Base-by-base conservation (phyloP, 2,888 invertebrate genomes). In the Drosophila meridionalis region DNA sequence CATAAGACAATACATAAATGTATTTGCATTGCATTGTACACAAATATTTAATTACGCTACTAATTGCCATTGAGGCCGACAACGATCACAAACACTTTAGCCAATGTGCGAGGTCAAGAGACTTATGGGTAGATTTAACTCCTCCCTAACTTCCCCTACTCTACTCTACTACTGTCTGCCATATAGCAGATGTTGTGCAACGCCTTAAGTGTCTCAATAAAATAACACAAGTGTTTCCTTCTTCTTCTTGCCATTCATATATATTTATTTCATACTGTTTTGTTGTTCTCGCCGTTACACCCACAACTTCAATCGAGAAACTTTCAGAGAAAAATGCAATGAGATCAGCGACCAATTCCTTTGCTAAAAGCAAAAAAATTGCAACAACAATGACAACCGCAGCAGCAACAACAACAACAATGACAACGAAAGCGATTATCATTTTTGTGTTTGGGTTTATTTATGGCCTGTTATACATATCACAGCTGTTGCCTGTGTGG, bases 1-100 rank as follows among this genome's bases (percentile, higher is more conserved):
- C 64, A 43, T 43, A 30, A 71, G 40, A 50, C 55, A 78, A 74
- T 65, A 68, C 34, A 56, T n/a, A 58, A 52, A 48, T 68, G 42
- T 48, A 65, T 69, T 61, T 66, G 48, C 58, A 63, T 70, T 40
- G 61, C 58, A 56, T 48, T 55, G 66, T 83, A 82, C 77, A 77
- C 73, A 87, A 81, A 81, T 89, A 87, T 82, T 89, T 87, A 87
- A 87, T 89, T 89, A 87, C 73, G 83, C 83, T 82, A 85, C 87
- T 87, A 87, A 87, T 87, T 87, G 86, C 78, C 87, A 80, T 65
- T 64, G 78, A 67, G 59, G 76, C 64, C 64, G 69, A 60, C 65
- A 65, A 76, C 55, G 69, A 69, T 36, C 67, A 65, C 68, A 67
- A 58, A 70, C 45, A 73, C 45, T 48, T 68, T 53, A 62, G 8